Evolutionary conservation across 2,113 vertebrate genomes (phyloP).

Genomic region (Otus sunia): DNA sequence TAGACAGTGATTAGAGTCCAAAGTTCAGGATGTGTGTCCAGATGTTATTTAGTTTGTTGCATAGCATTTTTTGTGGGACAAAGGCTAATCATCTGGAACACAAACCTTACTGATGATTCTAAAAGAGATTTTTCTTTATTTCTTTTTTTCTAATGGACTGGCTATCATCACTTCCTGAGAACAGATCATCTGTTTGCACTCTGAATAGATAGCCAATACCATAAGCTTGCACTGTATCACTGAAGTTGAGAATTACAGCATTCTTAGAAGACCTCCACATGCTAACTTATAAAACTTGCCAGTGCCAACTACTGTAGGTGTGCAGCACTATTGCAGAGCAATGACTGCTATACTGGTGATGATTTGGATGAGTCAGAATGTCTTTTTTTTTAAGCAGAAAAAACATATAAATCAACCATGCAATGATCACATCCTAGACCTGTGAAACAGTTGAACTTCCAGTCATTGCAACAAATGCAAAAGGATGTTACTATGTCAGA

Average conservation of each 20-base stretch:
- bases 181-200: background rate
- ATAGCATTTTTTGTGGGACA: background rate
- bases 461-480: background rate
- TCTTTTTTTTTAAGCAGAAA: background rate
- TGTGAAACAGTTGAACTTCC: background rate
- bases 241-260: background rate
- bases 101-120: background rate
- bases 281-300: background rate
- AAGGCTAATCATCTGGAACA: background rate
- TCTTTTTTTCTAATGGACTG: background rate
- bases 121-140: background rate
- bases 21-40: background rate
- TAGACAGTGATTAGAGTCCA: background rate
- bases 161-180: background rate
- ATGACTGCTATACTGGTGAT: rapidly evolving
- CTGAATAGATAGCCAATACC: no score
- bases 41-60: background rate
- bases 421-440: background rate
- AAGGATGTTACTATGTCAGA: background rate
- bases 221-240: background rate
- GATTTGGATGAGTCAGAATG: background rate
- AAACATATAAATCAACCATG: background rate
- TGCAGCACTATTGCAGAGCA: background rate
- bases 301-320: background rate
- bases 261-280: background rate